Base-by-base conservation (phyloP, 2,113 vertebrate species). In the Suricata suricatta region DNA sequence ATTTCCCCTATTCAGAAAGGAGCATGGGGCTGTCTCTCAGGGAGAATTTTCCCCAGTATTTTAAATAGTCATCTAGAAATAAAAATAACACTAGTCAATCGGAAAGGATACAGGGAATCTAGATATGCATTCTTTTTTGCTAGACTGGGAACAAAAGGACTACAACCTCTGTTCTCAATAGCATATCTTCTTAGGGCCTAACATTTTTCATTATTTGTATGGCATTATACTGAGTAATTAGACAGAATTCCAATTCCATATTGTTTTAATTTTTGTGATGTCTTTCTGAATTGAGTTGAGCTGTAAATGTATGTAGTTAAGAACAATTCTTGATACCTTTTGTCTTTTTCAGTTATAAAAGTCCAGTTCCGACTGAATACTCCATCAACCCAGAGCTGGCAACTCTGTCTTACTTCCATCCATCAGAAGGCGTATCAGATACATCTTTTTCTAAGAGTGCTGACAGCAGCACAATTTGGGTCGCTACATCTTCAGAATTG, bases 331-430 rank as follows among this genome's bases (percentile, higher is more conserved):
- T 89, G 79, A 54, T n/a, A 23, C 77, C 11, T 94, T 5, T 95
- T 95, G 96, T 96, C 47, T 76, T 94, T 97, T 97, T 57, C 95
- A 97, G 96, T 60, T 41, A 54, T 60, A 87, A 87, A 83, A n/a
- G 0, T 1, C 3, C 5, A 19, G 14, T 0, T 54, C 33, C 41
- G 0, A 71, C 2, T 17, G 16, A 95, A 13, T 92, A 93, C 15
- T 3, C 93, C 0, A 0, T 95, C 47, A 90, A 97, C 86, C 81
- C 96, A 33, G 88, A 81, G 57, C 29, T 80, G 50, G 47, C 83
- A 13, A 15, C 16, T 7, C 10, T 64, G 21, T 86, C 95, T 76
- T 97, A 96, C 21, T 96, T 95, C 23, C 92, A 94, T 0, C 92
- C 84, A 8, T 38, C 71, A 17, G 88, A 95, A 85, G 84, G 35